Conservation (phyloP, 2,113 vertebrate genomes). For the Rafetus swinhoei region DNA sequence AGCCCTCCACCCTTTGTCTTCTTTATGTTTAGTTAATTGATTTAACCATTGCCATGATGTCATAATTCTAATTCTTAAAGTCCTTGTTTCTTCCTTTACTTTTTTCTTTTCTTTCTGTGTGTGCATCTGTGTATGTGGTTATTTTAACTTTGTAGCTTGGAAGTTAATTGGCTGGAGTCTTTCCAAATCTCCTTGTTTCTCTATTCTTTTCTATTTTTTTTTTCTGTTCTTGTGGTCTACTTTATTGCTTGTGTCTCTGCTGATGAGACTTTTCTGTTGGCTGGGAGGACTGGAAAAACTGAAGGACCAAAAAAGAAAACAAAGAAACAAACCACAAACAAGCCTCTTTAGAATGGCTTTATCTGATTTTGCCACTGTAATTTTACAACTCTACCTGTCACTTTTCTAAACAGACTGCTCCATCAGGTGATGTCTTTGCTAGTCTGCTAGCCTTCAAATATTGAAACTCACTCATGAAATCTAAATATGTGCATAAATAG, state of each 20-base stretch:
- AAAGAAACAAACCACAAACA: constrained; percentile 46
- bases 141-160: constrained; percentile 63
- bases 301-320: constrained; percentile 70
- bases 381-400: constrained; percentile 60
- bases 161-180: constrained; percentile 66
- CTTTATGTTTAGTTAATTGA: constrained; percentile 73
- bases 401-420: constrained; percentile 69
- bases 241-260: constrained; percentile 70
- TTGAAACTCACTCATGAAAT: constrained; percentile 37
- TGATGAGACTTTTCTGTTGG: constrained; percentile 75
- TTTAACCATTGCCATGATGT: constrained; percentile 73
- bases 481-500: constrained; percentile 37
- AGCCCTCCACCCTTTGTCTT: constrained; percentile 55
- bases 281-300: constrained; percentile 74
- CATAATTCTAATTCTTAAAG: constrained; percentile 71
- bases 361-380: constrained; percentile 59
- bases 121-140: constrained; percentile 27
- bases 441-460: constrained; percentile 19
- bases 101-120: neutral
- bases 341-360: constrained; percentile 64
- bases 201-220: constrained; percentile 66
- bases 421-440: constrained; percentile 66
- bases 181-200: constrained; percentile 77
- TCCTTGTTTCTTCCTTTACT: constrained; percentile 27
- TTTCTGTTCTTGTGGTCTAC: constrained; percentile 58